These are phyloP conservation scores for Ornithorhynchus anatinus DNA, from an alignment of 2,113 vertebrate species.

Conservation along the genomic window DNA sequence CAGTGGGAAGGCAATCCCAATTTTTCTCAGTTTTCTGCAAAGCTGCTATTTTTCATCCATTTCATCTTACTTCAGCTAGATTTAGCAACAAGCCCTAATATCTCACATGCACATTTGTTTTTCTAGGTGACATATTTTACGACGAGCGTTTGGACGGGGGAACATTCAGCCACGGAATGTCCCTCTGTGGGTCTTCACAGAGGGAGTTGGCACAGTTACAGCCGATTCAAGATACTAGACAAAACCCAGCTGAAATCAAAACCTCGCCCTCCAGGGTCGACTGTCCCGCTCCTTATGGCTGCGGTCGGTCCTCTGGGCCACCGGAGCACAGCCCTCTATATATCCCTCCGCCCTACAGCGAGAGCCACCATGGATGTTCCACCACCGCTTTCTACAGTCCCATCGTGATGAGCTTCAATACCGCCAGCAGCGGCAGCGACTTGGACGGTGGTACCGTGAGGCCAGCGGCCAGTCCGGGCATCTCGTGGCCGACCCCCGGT, in stretches of 20 bases:
- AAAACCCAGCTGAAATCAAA: conserved; percentile 74
- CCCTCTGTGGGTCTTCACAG: conserved; percentile 71
- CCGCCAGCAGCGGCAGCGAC: conserved; percentile 61
- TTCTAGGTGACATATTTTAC: conserved; percentile 23
- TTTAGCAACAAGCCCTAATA: no score
- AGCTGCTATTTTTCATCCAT: no score
- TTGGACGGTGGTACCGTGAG: conserved; percentile 66
- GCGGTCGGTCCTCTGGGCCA: conserved; percentile 66
- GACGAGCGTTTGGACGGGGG: conserved; percentile 55
- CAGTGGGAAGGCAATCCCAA: no score
- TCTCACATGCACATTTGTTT: conserved; percentile 30
- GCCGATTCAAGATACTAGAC: conserved; percentile 80
- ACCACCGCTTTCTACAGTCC: conserved; percentile 84
- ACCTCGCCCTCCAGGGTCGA: conserved; percentile 67
- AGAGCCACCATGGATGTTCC: conserved; percentile 80
- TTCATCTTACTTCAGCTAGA: no score
- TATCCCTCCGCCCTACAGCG: conserved; percentile 85
- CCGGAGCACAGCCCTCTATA: conserved; percentile 81
- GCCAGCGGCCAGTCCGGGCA: conserved; percentile 74
- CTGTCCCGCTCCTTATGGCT: conserved; percentile 74
- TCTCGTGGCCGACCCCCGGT: conserved; percentile 80
- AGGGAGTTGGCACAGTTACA: conserved; percentile 74
- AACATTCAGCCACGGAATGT: conserved; percentile 59
- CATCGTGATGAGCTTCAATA: conserved; percentile 75
- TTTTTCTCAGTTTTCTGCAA: no score